These are phyloP conservation scores for Hippolais icterina DNA, from an alignment of 2,113 vertebrate genomes.

Conservation along the genomic window DNA sequence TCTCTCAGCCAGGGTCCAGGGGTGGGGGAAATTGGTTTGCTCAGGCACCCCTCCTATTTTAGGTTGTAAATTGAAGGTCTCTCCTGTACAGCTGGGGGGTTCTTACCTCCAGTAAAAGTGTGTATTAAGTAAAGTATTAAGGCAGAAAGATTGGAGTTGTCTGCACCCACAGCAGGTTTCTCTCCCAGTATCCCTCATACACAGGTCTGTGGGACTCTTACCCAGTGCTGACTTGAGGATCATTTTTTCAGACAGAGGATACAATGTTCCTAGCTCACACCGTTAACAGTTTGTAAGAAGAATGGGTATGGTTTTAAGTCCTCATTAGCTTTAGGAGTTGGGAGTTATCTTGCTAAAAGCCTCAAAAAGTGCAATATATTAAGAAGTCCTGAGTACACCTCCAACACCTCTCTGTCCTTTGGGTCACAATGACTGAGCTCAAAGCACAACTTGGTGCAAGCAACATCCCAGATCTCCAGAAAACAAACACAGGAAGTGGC, in stretches of 20 bases:
- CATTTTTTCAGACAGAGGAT: background rate
- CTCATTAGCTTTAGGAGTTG: background rate
- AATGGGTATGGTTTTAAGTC: background rate
- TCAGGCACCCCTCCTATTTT: background rate
- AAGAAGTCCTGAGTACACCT: background rate
- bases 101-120: background rate
- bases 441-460: background rate
- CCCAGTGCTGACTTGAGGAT: background rate
- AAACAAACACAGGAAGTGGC: background rate
- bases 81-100: background rate
- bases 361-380: background rate
- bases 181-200: background rate
- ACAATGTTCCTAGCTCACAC: background rate
- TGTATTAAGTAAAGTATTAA: background rate
- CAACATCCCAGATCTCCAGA: background rate
- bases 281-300: background rate
- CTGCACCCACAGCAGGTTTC: background rate
- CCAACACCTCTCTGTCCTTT: background rate
- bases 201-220: background rate
- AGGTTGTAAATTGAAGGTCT: background rate
- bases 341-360: background rate
- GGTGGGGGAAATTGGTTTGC: background rate
- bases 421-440: background rate
- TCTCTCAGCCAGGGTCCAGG: background rate
- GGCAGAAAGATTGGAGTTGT: background rate